phyloP scores from a whole-genome alignment of 2,888 invertebrate species.

The Arrhopalites spinosus region DNA sequence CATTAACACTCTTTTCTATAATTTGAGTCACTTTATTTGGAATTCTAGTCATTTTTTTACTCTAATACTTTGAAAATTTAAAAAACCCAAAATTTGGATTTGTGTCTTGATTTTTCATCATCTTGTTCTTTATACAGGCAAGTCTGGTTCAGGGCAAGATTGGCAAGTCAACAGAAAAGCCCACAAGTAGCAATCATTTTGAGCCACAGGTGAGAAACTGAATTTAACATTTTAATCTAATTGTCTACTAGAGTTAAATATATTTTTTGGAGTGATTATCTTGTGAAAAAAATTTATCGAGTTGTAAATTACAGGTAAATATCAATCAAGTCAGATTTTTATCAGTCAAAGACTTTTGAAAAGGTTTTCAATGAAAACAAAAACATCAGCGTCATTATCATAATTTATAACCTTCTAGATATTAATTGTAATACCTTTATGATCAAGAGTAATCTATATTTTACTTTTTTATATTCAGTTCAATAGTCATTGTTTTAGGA shows the following conservation, averaged over 20 bases:
- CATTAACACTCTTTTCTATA: neutral
- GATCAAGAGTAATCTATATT: no score
- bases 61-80: no score
- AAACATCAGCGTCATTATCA: neutral
- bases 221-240: neutral
- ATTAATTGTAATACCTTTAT: no score
- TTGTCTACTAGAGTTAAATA: no score
- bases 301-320: no score
- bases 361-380: neutral
- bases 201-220: constrained; percentile 39
- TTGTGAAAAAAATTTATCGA: no score
- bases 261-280: no score
- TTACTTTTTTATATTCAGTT: no score
- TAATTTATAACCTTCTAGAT: neutral
- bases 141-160: neutral
- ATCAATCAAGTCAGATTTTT: no score
- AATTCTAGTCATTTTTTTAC: neutral
- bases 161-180: constrained; percentile 31
- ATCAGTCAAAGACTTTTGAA: neutral
- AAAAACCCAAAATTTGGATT: no score
- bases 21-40: neutral
- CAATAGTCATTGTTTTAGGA: no score
- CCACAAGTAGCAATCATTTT: constrained; percentile 39
- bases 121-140: neutral
- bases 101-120: neutral